A percentile compares a stretch with the other conserved stretches of the same genome.
These are phyloP conservation scores for Rhagophthalmus giganteus DNA, from an alignment of 2,888 invertebrate species.

Conservation along the genomic window DNA sequence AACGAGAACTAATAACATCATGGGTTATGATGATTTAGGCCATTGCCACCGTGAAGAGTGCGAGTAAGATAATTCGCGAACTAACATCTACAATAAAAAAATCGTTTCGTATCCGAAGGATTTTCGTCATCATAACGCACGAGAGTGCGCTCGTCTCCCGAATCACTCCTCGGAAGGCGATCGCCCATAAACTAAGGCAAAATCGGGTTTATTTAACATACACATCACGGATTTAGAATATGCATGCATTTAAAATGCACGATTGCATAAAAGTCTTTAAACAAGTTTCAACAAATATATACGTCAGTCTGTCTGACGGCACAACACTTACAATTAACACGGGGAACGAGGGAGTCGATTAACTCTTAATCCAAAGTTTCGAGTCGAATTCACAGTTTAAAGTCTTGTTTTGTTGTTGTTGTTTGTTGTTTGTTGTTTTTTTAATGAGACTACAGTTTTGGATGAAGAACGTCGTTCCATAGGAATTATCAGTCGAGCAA, in stretches of 20 bases:
- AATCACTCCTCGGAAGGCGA: conserved; percentile 37
- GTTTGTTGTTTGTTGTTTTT: conserved; percentile 1
- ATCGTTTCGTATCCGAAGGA: conserved; percentile 51
- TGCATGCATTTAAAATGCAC: conserved; percentile 47
- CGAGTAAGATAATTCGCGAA: conserved; percentile 48
- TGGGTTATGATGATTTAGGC: conserved; percentile 36
- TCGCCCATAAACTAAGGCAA: conserved; percentile 52
- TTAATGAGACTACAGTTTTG: background rate
- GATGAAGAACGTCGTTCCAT: conserved; percentile 23
- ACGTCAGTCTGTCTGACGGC: conserved; percentile 39
- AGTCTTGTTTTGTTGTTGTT: conserved; percentile 3
- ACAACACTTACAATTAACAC: conserved; percentile 52
- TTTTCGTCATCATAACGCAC: conserved; percentile 45
- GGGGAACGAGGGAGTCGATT: conserved; percentile 27
- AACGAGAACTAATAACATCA: conserved; percentile 28
- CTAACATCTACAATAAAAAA: conserved; percentile 54
- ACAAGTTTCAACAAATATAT: conserved; percentile 42
- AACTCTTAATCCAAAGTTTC: conserved; percentile 13
- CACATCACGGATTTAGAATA: conserved; percentile 54
- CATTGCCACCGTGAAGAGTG: conserved; percentile 43
- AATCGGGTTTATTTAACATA: conserved; percentile 47
- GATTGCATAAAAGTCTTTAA: conserved; percentile 36
- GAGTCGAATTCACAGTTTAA: conserved; percentile 16
- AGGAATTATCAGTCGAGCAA: conserved; percentile 29
- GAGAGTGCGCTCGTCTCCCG: conserved; percentile 24